Conservation (phyloP, 2,888 invertebrate species). For the Brachyptera risi region DNA sequence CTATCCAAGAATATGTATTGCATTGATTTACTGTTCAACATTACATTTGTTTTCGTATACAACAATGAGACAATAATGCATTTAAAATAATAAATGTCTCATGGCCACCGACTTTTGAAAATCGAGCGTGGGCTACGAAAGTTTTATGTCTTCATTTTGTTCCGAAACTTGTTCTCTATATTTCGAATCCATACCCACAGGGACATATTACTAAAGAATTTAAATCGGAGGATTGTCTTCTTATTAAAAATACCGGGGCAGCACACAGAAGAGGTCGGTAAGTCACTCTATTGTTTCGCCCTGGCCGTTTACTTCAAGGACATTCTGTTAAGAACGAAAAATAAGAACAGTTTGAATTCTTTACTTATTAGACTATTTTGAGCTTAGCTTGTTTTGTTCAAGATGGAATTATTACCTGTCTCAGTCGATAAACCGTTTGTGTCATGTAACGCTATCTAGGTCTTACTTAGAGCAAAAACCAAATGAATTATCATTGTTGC, state of each 20-base stretch:
- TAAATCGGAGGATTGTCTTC: too few species aligned
- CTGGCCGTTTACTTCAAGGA: neutral
- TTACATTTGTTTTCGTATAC: too few species aligned
- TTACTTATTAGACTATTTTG: neutral
- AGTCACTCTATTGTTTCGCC: neutral
- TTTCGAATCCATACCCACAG: neutral
- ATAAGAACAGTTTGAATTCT: neutral
- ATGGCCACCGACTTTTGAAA: neutral
- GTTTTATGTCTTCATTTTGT: slow-evolving; percentile 7
- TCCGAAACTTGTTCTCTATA: neutral
- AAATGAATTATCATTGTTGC: neutral
- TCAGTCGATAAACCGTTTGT: neutral
- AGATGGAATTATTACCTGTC: neutral
- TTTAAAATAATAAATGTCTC: neutral
- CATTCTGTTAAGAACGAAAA: too few species aligned
- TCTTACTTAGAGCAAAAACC: neutral
- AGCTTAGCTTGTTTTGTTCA: neutral
- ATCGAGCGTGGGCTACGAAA: neutral
- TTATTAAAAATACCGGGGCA: too few species aligned
- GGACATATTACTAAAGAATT: neutral
- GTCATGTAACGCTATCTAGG: neutral
- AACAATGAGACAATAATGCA: neutral
- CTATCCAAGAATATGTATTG: too few species aligned
- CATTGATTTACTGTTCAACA: too few species aligned
- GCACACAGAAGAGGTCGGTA: too few species aligned